Conservation (phyloP, 2,797 vertebrate species). For the Coccyzus lansbergi region DNA sequence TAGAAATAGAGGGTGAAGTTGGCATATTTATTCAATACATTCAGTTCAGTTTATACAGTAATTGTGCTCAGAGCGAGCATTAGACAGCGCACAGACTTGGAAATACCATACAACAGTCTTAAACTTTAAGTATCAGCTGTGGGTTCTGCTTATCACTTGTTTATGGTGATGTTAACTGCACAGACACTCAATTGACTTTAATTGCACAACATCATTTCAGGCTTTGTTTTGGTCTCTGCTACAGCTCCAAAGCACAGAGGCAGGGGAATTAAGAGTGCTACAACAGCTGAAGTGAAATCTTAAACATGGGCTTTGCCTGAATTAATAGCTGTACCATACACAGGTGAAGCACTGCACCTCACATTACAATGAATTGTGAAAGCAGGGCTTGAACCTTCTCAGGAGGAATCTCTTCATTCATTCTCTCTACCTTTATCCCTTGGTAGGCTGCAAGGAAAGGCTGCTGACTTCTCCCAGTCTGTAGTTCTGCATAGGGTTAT, state of each 20-base stretch:
- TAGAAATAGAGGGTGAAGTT: not conserved
- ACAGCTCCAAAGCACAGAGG: not conserved
- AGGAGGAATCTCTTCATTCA: not conserved
- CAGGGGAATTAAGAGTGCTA: not conserved
- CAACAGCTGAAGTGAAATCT: not conserved
- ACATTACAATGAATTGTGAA: not conserved
- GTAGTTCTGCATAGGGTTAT: too few species aligned
- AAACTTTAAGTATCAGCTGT: not conserved
- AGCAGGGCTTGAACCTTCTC: not conserved
- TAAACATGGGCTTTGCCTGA: not conserved
- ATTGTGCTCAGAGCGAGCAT: not conserved
- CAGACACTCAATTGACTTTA: not conserved
- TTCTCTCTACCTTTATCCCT: not conserved
- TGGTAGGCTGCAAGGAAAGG: not conserved
- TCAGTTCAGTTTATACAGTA: slow-evolving; percentile 1
- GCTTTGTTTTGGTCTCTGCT: not conserved
- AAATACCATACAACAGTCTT: not conserved
- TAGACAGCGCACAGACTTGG: not conserved
- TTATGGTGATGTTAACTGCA: not conserved
- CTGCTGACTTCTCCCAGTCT: too few species aligned
- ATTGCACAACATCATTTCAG: not conserved
- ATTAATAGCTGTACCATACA: not conserved
- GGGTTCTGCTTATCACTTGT: not conserved
- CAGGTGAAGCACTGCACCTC: not conserved
- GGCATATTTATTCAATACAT: not conserved